phyloP scores from a whole-genome alignment of 1,140 invertebrate species.

The Pachyrhynchus sulphureomaculatus region DNA sequence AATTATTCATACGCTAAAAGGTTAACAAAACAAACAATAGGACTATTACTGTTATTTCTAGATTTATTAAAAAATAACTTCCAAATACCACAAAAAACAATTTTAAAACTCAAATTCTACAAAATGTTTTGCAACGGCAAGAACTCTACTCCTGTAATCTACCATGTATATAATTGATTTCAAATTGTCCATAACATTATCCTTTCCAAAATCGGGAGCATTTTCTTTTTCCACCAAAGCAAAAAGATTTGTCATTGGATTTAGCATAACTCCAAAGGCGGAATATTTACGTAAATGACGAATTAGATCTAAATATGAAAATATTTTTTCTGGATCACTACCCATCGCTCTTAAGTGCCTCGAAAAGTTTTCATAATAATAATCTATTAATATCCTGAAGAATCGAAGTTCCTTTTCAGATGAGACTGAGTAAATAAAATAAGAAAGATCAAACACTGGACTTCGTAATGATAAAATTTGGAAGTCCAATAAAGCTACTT shows the following conservation, averaged over 20 bases:
- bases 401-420: conserved; percentile 54
- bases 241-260: conserved; percentile 10
- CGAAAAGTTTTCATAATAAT: conserved; percentile 56
- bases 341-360: conserved; percentile 42
- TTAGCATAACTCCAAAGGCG: conserved; percentile 45
- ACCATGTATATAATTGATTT: not conserved
- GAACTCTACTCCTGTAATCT: conserved; percentile 14
- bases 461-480: conserved; percentile 57
- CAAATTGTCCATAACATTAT: conserved; percentile 1
- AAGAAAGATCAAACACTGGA: conserved; percentile 58
- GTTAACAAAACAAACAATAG: no score
- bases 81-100: no score
- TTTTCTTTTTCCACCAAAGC: conserved; percentile 16
- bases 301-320: conserved; percentile 52
- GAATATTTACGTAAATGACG: conserved; percentile 48
- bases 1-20: no score
- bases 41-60: no score
- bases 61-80: no score
- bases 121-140: conserved; percentile 23
- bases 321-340: conserved; percentile 51
- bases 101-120: conserved; percentile 23
- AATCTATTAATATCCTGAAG: conserved; percentile 53
- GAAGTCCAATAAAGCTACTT: conserved; percentile 56
- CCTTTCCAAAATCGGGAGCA: conserved; percentile 8
- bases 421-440: conserved; percentile 58